Base-by-base conservation (phyloP, 2,888 invertebrate genomes). In the Euproctis similis region DNA sequence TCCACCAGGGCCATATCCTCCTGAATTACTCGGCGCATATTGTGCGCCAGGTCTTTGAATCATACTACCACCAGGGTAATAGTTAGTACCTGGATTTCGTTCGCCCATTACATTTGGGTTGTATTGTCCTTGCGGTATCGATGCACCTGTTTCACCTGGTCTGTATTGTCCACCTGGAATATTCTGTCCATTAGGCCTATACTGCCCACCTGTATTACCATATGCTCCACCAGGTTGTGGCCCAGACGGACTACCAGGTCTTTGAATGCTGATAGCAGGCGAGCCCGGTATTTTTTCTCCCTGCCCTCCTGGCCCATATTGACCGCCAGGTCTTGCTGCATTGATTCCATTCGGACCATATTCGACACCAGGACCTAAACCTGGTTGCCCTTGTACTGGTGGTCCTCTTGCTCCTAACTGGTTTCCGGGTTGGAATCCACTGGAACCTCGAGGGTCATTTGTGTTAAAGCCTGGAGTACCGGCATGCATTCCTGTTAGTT, bases 231-330 rank as follows among this genome's bases (percentile, higher is more conserved):
- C 23, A 3, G 25, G 11, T 7, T 14, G 8, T n/a, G 3, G 21
- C 11, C 31, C 29, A 14, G 2, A 6, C n/a, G n/a, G 6, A 17
- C 4, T 17, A 17, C 4, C n/a, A n/a, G n/a, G n/a, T n/a, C 17
- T 4, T n/a, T 8, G 17, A n/a, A n/a, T n/a, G n/a, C n/a, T n/a
- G n/a, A n/a, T n/a, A n/a, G n/a, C n/a, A n/a, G n/a, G n/a, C n/a
- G n/a, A n/a, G n/a, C n/a, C n/a, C n/a, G n/a, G n/a, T n/a, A n/a
- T n/a, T n/a, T n/a, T n/a, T n/a, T n/a, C n/a, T 6, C 18, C 18
- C 12, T 28, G 30, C 1, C 19, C 13, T 19, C 28, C 33, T 8
- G 28, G 20, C 4, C n/a, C 10, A 22, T 34, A 34, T 17, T 34
- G 24, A 6, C 34, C 27, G 3, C 21, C 26, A 2, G 28, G 34